Evolutionary conservation across 37 sponge, comb jelly and placozoan genomes (phyloP).

Genomic region (Hexactinellida sp.): DNA sequence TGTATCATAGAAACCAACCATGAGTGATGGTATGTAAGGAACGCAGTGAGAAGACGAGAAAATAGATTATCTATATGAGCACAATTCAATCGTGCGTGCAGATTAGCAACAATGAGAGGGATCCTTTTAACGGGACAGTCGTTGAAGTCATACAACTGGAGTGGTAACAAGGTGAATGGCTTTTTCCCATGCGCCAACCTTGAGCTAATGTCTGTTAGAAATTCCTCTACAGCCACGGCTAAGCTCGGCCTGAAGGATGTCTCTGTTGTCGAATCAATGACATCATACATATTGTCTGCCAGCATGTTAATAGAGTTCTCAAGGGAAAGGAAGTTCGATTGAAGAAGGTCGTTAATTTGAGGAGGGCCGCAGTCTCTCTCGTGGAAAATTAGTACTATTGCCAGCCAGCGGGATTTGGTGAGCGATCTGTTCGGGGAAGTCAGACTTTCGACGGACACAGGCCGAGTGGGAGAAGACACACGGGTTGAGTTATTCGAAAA

Average conservation of each 20-base stretch:
- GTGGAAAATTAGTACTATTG: background rate
- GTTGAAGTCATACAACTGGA: background rate
- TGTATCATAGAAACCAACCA: background rate
- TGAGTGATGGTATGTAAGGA: background rate
- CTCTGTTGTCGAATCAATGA: background rate
- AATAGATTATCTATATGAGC: background rate
- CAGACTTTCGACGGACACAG: background rate
- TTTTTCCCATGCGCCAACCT: too few relatives aligned
- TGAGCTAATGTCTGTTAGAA: background rate
- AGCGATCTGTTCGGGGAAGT: background rate
- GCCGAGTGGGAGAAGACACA: background rate
- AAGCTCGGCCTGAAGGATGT: background rate
- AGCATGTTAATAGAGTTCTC: background rate
- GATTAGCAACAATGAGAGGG: background rate
- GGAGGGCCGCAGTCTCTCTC: background rate
- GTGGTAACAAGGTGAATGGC: background rate
- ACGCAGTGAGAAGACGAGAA: background rate
- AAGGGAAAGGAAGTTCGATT: background rate
- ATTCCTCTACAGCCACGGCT: background rate
- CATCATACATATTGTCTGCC: background rate
- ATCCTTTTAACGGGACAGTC: background rate
- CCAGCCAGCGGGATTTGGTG: background rate
- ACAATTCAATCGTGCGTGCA: background rate
- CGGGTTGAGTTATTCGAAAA: too few relatives aligned
- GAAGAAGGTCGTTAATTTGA: background rate